Evolutionary conservation across 2,888 invertebrate genomes (phyloP), one percentile per base, ranked within the genome.

Genomic region (Amblyjoppa fuscipennis): DNA sequence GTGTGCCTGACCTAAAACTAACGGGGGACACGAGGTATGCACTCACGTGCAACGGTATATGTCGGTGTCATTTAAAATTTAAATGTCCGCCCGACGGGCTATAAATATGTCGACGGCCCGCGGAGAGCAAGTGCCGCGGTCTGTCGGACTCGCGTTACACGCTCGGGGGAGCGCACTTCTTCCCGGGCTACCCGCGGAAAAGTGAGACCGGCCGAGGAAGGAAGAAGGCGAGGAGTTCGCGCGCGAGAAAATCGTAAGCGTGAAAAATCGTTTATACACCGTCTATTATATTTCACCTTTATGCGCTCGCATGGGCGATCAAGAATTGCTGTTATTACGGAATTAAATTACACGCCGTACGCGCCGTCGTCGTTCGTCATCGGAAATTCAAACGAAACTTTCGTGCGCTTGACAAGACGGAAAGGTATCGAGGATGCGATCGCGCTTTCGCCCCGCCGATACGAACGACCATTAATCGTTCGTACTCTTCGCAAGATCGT

Each of bases 11-110:
- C 74, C 66, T 71, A 66, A 82, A 85, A 80, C 77, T 82, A 85
- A 84, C 85, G 82, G 81, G 81, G 31, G 49, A 68, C 20, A 78
- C 56, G 13, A 84, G 83, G 87, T 78, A 87, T 87, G 85, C 87
- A 86, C 88, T 87, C 86, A 81, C 86, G 87, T 87, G 84, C 91
- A 91, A 91, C 91, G 90, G 91, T 90, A 91, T 85, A 45, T 53
- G 89, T 85, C 83, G 87, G 38, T 81, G 85, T 89, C 89, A 92
- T 92, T 91, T 92, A 90, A 92, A 92, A 90, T 92, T 92, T 91
- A 92, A 92, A 92, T 92, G 87, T 86, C 88, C 69, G 84, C 83
- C 88, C 88, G 87, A 88, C 89, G 88, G 89, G 88, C 86, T 90
- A 89, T 88, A 89, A 89, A 89, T 88, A 91, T 89, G 89, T 86